Base-by-base conservation (phyloP, 2,888 invertebrate genomes). In the Macrosoma leucophasiata region DNA sequence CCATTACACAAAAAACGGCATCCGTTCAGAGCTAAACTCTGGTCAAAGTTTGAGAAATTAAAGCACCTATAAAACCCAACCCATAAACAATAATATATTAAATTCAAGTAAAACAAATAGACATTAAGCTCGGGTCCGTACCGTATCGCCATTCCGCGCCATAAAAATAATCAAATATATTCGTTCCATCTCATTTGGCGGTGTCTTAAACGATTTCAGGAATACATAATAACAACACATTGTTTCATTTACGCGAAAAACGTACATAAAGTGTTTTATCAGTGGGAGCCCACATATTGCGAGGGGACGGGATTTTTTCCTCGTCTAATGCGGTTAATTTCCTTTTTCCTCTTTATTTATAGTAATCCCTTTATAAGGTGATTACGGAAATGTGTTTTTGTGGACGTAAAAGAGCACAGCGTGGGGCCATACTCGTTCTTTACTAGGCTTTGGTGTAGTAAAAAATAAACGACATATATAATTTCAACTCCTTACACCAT, bases 341-440 rank as follows among this genome's bases (percentile, higher is more conserved):
- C 79, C 79, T 81, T 78, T 79, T 84, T 82, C 82, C 82, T 84
- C 70, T 82, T 82, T 84, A 84, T 84, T 84, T 84, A 82, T 82
- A 81, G 84, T 84, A 84, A 84, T 84, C 82, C 79, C 82, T 81
- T 81, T 82, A 82, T 84, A 84, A 82, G 84, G 81, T 84, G 82
- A 82, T 84, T 84, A 84, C 82, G 72, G 79, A 79, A 82, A 84
- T 84, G 82, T 82, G 79, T 84, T 84, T 75, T 81, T 77, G 76
- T 72, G 78, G 73, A 78, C 74, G 78, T 79, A 76, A 81, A 78
- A 81, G 76, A 79, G 72, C 82, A 70, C 82, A 72, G 76, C 74
- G 62, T 70, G 82, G 78, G 75, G 75, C 52, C 61, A 51, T 45
- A 52, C 60, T 59, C 55, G 56, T 52, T 48, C 40, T 47, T 52